phyloP scores from a whole-genome alignment of 2,797 vertebrate species.

The Sebastes flavidus region DNA sequence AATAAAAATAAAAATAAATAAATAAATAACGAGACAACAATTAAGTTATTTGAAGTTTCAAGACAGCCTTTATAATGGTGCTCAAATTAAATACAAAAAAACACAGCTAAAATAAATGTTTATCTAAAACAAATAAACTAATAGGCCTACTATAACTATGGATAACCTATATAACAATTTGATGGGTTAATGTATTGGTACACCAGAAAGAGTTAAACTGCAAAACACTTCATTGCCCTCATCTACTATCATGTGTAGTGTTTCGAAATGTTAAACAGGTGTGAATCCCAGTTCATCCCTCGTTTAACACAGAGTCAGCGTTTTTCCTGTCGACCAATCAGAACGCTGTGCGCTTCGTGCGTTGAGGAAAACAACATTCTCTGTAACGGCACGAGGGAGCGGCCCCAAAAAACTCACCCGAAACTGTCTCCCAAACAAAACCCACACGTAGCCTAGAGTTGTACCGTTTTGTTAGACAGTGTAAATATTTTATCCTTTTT shows the following conservation, averaged over 20 bases:
- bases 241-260: background rate
- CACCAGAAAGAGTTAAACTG: background rate
- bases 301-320: background rate
- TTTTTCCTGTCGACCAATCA: constrained; percentile 27
- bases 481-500: background rate
- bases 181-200: background rate
- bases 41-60: background rate
- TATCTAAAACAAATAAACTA: background rate
- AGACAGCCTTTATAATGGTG: background rate
- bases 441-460: background rate
- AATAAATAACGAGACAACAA: too few relatives aligned
- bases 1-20: too few relatives aligned
- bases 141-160: background rate
- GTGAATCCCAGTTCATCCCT: background rate
- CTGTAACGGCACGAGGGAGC: constrained; percentile 16
- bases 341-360: background rate
- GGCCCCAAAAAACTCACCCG: background rate
- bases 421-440: background rate
- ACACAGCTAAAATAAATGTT: background rate
- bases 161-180: background rate
- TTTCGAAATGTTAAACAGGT: background rate
- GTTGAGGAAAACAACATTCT: constrained; percentile 18
- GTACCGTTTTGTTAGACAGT: background rate
- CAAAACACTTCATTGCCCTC: background rate
- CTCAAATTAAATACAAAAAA: background rate